phyloP scores from a whole-genome alignment of 2,113 vertebrate species.

The Mirounga angustirostris region DNA sequence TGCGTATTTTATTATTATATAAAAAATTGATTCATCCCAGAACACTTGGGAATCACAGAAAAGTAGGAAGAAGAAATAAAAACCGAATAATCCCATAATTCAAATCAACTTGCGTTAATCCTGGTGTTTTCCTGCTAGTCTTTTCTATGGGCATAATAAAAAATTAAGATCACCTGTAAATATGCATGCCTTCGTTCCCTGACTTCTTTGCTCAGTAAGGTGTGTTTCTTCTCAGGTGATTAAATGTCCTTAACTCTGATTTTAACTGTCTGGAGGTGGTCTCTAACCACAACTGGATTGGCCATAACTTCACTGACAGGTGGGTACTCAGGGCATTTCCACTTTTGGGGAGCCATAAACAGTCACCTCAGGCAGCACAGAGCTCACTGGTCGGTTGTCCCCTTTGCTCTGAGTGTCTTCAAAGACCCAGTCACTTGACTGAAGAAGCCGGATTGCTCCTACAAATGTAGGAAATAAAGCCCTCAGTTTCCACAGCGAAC shows the following conservation, averaged over 20 bases:
- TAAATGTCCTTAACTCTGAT: background rate
- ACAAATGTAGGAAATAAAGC: slow-evolving; percentile 95
- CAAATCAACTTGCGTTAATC: background rate
- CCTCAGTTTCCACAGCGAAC: slow-evolving; percentile 93
- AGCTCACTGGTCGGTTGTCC: slow-evolving; percentile 93
- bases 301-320: background rate
- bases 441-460: slow-evolving; percentile 93
- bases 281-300: background rate
- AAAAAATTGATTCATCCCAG: background rate
- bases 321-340: background rate
- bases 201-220: background rate
- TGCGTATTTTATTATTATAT: background rate
- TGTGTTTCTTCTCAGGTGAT: background rate
- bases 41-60: background rate
- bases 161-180: background rate
- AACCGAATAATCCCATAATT: background rate
- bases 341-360: background rate
- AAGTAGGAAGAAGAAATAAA: background rate
- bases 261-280: background rate
- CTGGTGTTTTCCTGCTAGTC: background rate
- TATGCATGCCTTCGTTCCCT: background rate
- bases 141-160: background rate
- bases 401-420: slow-evolving; percentile 96
- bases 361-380: background rate
- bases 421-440: slow-evolving; percentile 94